Base-by-base conservation (phyloP, 1,140 invertebrate genomes). In the Oscheius sp. region DNA sequence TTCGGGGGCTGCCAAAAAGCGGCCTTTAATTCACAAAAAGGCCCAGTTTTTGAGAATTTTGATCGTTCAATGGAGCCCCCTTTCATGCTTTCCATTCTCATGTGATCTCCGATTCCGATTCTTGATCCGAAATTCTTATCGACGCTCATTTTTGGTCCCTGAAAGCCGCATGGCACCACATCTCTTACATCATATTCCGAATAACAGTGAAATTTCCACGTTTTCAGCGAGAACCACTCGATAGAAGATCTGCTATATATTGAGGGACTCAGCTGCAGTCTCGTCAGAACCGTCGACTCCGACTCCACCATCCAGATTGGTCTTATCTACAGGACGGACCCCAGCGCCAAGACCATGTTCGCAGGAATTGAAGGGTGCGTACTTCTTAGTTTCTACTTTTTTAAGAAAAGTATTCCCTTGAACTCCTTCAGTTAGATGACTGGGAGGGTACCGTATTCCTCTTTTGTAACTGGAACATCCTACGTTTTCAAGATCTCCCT, bases 311-410 rank as follows among this genome's bases (percentile, higher is more conserved):
- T 75, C 3, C 75, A 77, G 32, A 42, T 75, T 10, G 75, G 23
- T 2, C 35, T 35, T 20, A 75, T 68, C 29, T 68, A 68, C 45
- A 68, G 31, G 46, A 29, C 63, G 1, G 45, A 64, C 13, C 46
- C 23, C 1, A 10, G 15, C 15, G 31, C 13, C 42, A 65, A 36
- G 13, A 49, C 36, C 38, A 58, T 77, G 18, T 78, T 64, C 49
- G 72, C 67, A 32, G 78, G 78, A 46, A 58, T 79, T 64, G 78
- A 79, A 46, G 78, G 78, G 32, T 68, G 28, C 15, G 31, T 10
- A 34, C 7, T 26, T 4, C 7, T 7, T 34, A 34, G n/a, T n/a
- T n/a, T n/a, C n/a, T n/a, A n/a, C n/a, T n/a, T n/a, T n/a, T n/a
- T n/a, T n/a, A n/a, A n/a, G n/a, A n/a, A n/a, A n/a, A n/a, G n/a